Percentiles rank a stretch among this genome's conserved stretches.
phyloP scores from a whole-genome alignment of 2,888 invertebrate species.

The Conomelus anceps region DNA sequence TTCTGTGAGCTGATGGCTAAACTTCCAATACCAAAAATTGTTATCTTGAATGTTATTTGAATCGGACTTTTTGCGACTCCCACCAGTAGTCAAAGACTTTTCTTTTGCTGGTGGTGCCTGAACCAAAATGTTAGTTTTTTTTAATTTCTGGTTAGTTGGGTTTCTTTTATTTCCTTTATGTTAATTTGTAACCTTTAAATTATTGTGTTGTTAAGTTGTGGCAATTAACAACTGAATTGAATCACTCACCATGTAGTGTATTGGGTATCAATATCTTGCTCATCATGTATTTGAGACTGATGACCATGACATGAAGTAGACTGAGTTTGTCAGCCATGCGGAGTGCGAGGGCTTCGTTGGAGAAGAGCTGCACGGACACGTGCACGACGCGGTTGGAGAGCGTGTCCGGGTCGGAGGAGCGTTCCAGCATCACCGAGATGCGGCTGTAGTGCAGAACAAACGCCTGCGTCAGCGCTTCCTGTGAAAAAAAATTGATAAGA shows the following conservation, averaged over 20 bases:
- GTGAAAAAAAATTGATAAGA: conserved; percentile 33
- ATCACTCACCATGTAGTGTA: conserved; percentile 65
- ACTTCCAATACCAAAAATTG: no score
- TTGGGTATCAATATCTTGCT: conserved; percentile 81
- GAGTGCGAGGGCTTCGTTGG: conserved; percentile 83
- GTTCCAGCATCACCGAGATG: conserved; percentile 84
- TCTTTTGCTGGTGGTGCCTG: no score
- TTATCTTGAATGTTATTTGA: no score
- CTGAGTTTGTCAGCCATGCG: conserved; percentile 87
- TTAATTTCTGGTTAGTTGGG: no score
- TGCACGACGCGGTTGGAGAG: conserved; percentile 94
- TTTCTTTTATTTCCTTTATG: no score
- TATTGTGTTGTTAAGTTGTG: background rate
- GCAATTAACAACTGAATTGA: background rate
- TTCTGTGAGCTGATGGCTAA: no score
- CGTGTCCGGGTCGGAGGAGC: conserved; percentile 79
- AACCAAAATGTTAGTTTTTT: no score
- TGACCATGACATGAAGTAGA: conserved; percentile 87
- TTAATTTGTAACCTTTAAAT: no score
- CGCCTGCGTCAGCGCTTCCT: conserved; percentile 86
- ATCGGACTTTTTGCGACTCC: no score
- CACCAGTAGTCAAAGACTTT: no score
- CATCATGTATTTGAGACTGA: conserved; percentile 89
- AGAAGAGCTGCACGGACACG: conserved; percentile 92
- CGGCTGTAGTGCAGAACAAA: conserved; percentile 95